Evolutionary conservation across 2,888 invertebrate species (phyloP), one percentile per base, ranked within the genome.

Genomic region (Acrobasis suavella): DNA sequence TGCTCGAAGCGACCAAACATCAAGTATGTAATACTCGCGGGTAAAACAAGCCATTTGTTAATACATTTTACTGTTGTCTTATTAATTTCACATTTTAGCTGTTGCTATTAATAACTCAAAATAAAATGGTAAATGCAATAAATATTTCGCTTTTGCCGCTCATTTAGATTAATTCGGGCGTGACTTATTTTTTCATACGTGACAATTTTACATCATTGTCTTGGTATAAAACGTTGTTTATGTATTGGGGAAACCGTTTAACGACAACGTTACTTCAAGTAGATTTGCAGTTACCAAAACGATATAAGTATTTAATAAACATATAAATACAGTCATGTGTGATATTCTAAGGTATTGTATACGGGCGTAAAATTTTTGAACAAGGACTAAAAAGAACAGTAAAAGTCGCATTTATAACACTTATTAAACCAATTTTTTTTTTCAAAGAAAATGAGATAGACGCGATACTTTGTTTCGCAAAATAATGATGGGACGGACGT

Each of bases 401-500:
- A 32, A 32, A 32, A 32, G 5, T 22, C 22, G 22, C 22, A 22
- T 22, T 22, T 22, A 22, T 22, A 22, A 22, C 2, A 22, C 5
- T 22, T 22, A 3, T 22, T 22, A 22, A 22, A 22, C 22, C 22
- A 32, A 32, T 5, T 2, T 32, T 46, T n/a, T 2, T 14, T n/a
- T 46, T 12, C n/a, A 37, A 38, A 54, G 22, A 51, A 54, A 54
- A 54, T 54, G 6, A 37, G 15, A 22, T 50, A 32, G 15, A 17
- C 2, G 32, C 22, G n/a, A 17, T 49, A 58, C n/a, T 56, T 50
- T 51, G 32, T 38, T 50, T 59, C 2, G 8, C 22, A 52, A 50
- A 50, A 16, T 16, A 51, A 51, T 8, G 54, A 52, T 52, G 42
- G 22, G 52, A 42, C 46, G 42, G 22, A 42, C 22, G 42, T 60